Evolutionary conservation across 2,797 vertebrate genomes (phyloP), one percentile per base, ranked within the genome.

Genomic region (Characodon lateralis): DNA sequence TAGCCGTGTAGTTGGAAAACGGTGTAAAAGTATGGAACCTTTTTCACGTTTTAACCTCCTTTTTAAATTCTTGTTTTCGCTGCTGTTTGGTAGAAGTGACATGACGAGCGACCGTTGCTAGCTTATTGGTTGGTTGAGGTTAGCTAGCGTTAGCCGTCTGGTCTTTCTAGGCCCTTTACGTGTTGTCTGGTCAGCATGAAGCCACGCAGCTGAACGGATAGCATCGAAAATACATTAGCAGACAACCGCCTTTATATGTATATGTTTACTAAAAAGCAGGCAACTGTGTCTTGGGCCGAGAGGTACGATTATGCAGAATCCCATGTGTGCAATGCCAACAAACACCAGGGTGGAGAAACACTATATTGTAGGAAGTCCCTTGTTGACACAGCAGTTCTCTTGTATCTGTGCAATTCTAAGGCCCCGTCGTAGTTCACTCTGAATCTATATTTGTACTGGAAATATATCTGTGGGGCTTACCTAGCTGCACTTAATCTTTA

Each of bases 131-230:
- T 78, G 77, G 85, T 74, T 83, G 84, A 75, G 65, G 69, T 81
- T 78, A 87, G 88, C 76, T 78, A 63, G 48, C 39, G 89, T 58
- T 92, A 91, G 90, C 88, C 82, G 18, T 69, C 46, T 90, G 88
- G 85, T 90, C 65, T 68, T 20, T n/a, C 41, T 46, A 86, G 92
- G 92, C 93, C 93, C 92, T 89, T 92, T 93, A 91, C 90, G 89
- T 90, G 88, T 89, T 90, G 86, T 86, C 74, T 79, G 87, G 85
- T 80, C 55, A 88, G 77, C 78, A 82, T 78, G 72, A 81, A 90
- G 87, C 85, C 88, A 90, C 83, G 81, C 89, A 91, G 76, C 50
- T 10, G 58, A 58, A 35, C 48, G 39, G 39, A 6, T 16, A 53
- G 46, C 31, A 24, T 22, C 16, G n/a, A 61, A 7, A 3, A 16